Conservation (phyloP, 2,113 vertebrate species). For the human region GRCh38 chr16:74018501-74019000, state of each 20-base stretch:
- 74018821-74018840: background rate
- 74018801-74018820: background rate
- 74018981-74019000: background rate
- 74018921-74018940: constrained; percentile 18
- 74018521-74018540: background rate
- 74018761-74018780: background rate
- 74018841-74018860: background rate
- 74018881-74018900: background rate
- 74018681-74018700: background rate
- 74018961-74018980: background rate
- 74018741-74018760: background rate
- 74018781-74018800: background rate
- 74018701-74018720: background rate
- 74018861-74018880: background rate
- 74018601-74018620: background rate
- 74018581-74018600: background rate
- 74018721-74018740: background rate
- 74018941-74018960: background rate
- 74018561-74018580: background rate
- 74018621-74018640: background rate
- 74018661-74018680: background rate
- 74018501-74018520: background rate
- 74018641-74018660: background rate
- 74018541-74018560: background rate
- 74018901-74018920: background rate